Evolutionary conservation across 92 coral and sea anemone species (phyloP).

Genomic region (Montipora capitata): DNA sequence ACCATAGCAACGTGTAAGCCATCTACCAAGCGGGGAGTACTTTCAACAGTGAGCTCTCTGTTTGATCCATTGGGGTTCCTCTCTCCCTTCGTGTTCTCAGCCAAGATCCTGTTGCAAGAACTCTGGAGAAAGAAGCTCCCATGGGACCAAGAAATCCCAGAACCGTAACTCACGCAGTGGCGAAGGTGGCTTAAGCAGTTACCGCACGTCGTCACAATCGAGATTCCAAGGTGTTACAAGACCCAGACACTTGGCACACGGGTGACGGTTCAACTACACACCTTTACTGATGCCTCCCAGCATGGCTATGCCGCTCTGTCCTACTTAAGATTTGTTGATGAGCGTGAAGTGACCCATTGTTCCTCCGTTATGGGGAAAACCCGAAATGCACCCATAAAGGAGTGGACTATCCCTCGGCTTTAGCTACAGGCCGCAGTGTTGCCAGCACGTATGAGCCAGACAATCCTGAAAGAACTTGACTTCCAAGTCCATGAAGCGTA

Average conservation of each 20-base stretch:
- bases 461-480: slow-evolving; percentile 36
- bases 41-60: too few species aligned
- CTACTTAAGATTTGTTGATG: slow-evolving; percentile 25
- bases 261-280: slow-evolving; percentile 16
- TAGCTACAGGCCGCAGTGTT: slow-evolving; percentile 43
- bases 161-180: slow-evolving; percentile 40
- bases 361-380: slow-evolving; percentile 47
- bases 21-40: too few species aligned
- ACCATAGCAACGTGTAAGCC: too few species aligned
- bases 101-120: slow-evolving; percentile 67
- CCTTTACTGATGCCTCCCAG: slow-evolving; percentile 1
- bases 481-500: slow-evolving; percentile 15
- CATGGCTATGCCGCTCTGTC: slow-evolving; percentile 37
- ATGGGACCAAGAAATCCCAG: slow-evolving; percentile 72
- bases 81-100: slow-evolving; percentile 60
- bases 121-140: slow-evolving; percentile 44
- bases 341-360: slow-evolving; percentile 36
- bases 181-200: slow-evolving; percentile 58
- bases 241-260: neutral
- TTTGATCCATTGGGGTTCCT: slow-evolving; percentile 72
- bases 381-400: slow-evolving; percentile 48
- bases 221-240: slow-evolving; percentile 46
- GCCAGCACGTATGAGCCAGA: slow-evolving; percentile 27
- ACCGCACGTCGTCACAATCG: slow-evolving; percentile 38
- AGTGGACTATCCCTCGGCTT: slow-evolving; percentile 39